Percentiles rank a stretch among this genome's conserved stretches.
These are phyloP conservation scores for Eufriesea mexicana DNA, from an alignment of 1,140 invertebrate genomes.

Conservation along the genomic window DNA sequence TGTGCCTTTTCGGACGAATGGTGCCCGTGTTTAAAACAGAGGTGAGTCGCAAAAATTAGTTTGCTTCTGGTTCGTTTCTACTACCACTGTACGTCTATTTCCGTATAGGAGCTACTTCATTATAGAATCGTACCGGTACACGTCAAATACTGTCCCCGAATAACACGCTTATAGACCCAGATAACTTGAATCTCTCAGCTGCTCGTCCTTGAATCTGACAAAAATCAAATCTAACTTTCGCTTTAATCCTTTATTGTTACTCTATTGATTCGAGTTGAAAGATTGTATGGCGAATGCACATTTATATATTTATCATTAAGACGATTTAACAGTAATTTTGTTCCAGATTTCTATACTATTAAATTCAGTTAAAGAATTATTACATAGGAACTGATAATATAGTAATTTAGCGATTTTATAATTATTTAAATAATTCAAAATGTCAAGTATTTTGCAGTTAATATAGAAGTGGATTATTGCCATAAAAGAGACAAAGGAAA, in stretches of 20 bases:
- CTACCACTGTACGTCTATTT: slow-evolving; percentile 53
- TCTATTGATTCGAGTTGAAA: not conserved
- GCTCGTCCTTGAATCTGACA: slow-evolving; percentile 42
- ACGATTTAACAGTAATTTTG: not conserved
- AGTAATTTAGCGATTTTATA: too few relatives aligned
- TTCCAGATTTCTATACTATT: too few relatives aligned
- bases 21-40: slow-evolving; percentile 40
- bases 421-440: not conserved
- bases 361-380: not conserved
- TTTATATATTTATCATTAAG: too few relatives aligned
- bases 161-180: slow-evolving; percentile 45
- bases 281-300: not conserved
- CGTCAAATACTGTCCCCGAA: slow-evolving; percentile 48
- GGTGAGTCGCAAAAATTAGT: slow-evolving; percentile 50
- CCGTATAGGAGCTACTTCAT: slow-evolving; percentile 57
- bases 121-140: slow-evolving; percentile 43
- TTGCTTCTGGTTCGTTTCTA: slow-evolving; percentile 15
- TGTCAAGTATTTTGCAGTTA: not conserved
- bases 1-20: slow-evolving; percentile 22
- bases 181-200: slow-evolving; percentile 38
- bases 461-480: not conserved
- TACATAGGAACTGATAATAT: too few relatives aligned
- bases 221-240: not conserved
- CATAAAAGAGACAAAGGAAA: not conserved
- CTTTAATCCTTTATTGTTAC: not conserved